These are phyloP conservation scores for Sturnus vulgaris DNA, from an alignment of 2,113 vertebrate genomes.

Conservation along the genomic window DNA sequence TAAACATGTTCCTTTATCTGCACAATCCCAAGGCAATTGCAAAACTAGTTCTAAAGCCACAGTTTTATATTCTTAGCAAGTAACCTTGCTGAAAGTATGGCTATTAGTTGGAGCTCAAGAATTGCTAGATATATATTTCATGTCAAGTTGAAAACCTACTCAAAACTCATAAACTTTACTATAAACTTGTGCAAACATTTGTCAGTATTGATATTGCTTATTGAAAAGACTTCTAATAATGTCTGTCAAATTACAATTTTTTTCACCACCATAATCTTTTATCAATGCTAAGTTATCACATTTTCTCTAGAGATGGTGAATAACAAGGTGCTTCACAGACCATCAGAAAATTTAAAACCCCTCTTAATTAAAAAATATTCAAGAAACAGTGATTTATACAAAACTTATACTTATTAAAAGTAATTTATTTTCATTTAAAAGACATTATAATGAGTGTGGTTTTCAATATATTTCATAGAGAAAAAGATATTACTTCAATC, in stretches of 20 bases:
- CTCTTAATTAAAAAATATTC: background rate
- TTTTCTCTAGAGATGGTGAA: background rate
- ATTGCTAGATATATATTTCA: background rate
- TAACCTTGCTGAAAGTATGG: background rate
- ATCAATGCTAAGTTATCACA: background rate
- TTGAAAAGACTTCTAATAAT: background rate
- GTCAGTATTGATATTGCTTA: background rate
- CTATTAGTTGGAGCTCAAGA: background rate
- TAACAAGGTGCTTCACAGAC: background rate
- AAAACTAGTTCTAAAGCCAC: background rate
- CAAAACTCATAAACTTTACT: background rate
- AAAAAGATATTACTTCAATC: background rate
- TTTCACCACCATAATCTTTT: background rate
- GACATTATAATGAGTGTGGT: background rate
- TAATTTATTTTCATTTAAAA: accelerated
- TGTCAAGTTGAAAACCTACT: background rate
- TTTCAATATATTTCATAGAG: background rate
- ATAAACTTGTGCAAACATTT: background rate
- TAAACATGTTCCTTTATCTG: background rate
- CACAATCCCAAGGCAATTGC: background rate
- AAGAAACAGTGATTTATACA: background rate
- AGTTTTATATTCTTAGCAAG: background rate
- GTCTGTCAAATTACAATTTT: background rate
- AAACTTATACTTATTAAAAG: background rate
- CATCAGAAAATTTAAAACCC: background rate